These are phyloP conservation scores for Anguilla obscura DNA, from an alignment of 2,797 vertebrate species.

Conservation along the genomic window DNA sequence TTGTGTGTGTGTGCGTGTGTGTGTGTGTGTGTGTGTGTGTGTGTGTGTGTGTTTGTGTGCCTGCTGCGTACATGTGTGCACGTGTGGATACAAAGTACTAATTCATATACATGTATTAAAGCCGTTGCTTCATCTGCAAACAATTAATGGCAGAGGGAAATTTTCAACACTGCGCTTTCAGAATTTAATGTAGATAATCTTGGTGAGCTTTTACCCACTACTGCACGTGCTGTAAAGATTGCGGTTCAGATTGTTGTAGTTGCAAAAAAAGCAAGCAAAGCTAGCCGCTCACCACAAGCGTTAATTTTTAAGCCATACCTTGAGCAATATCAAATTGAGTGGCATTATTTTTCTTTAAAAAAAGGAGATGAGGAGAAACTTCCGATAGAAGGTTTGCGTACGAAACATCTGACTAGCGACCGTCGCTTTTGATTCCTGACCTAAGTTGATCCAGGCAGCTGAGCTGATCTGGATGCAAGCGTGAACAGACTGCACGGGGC, in stretches of 20 bases:
- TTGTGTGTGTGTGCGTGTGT: not conserved
- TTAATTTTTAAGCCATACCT: not conserved
- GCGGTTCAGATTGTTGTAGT: not conserved
- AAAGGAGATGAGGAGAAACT: not conserved
- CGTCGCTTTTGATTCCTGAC: not conserved
- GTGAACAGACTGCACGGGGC: not conserved
- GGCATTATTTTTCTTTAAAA: not conserved
- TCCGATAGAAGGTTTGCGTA: not conserved
- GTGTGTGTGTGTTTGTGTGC: not conserved
- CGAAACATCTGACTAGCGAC: not conserved
- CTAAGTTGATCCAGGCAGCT: not conserved
- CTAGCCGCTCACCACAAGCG: not conserved
- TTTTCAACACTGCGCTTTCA: not conserved
- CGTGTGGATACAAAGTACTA: not conserved
- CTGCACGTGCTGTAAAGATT: not conserved
- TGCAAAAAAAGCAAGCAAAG: not conserved
- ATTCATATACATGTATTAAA: not conserved
- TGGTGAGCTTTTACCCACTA: not conserved
- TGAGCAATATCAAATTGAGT: not conserved
- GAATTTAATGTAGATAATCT: not conserved
- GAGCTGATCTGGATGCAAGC: not conserved
- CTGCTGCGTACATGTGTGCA: not conserved
- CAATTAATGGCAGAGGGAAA: not conserved
- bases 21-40: too few relatives aligned
- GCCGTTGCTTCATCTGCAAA: not conserved